Conservation (phyloP, 2,888 invertebrate species). For the Ophion obscuratus region DNA sequence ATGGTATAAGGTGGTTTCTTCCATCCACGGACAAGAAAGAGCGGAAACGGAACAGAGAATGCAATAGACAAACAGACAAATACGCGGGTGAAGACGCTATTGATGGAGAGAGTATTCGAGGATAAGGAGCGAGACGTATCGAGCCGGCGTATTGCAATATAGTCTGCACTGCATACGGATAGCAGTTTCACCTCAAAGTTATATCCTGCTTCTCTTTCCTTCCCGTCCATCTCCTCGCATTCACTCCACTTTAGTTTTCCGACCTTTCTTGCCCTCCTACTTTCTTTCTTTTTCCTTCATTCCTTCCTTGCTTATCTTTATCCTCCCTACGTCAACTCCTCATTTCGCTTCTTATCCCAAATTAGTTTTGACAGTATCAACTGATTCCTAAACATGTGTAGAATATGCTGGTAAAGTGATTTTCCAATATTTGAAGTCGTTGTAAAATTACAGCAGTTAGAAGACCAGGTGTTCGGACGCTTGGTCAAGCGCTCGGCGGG, state of each 20-base stretch:
- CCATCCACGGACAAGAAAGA: slow-evolving; percentile 23
- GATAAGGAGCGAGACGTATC: slow-evolving; percentile 55
- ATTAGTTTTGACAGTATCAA: background rate
- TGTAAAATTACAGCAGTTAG: too few species aligned
- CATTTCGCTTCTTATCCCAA: background rate
- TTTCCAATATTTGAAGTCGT: too few species aligned
- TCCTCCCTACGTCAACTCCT: slow-evolving; percentile 32
- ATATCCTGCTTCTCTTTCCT: slow-evolving; percentile 39
- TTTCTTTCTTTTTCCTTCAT: slow-evolving; percentile 1
- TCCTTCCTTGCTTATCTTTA: slow-evolving; percentile 30
- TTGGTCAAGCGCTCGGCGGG: too few species aligned
- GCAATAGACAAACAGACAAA: slow-evolving; percentile 27
- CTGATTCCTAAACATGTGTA: too few species aligned
- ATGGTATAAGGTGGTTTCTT: background rate
- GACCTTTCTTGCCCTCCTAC: slow-evolving; percentile 30
- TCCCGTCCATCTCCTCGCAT: slow-evolving; percentile 12
- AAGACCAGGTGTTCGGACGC: too few species aligned
- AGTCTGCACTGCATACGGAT: slow-evolving; percentile 70
- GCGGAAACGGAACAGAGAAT: background rate
- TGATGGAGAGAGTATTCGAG: slow-evolving; percentile 34
- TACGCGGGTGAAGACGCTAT: slow-evolving; percentile 7
- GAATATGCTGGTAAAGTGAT: too few species aligned
- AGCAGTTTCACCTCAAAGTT: slow-evolving; percentile 61
- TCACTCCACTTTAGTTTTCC: slow-evolving; percentile 70
- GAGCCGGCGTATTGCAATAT: slow-evolving; percentile 78